Base-by-base conservation (phyloP, 2,888 invertebrate species). In the Cylindroiulus punctatus region DNA sequence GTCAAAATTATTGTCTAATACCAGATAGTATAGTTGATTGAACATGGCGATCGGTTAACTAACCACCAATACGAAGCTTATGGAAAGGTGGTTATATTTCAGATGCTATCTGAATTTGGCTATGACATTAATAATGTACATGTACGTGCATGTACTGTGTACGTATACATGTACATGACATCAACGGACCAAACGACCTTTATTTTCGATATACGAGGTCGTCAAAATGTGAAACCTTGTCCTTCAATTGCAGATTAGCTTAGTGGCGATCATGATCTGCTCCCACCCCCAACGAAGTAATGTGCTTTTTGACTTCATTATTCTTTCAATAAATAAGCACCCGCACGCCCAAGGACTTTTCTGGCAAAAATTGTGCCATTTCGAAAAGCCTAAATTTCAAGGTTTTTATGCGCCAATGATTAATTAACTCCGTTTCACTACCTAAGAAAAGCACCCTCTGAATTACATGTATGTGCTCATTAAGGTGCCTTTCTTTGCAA, bases 131-230 rank as follows among this genome's bases (percentile, higher is more conserved):
- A 76, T 12, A 10, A n/a, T n/a, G n/a, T n/a, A n/a, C n/a, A n/a
- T n/a, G n/a, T n/a, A n/a, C n/a, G n/a, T n/a, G n/a, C n/a, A n/a
- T n/a, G n/a, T n/a, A n/a, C n/a, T n/a, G n/a, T n/a, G n/a, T n/a
- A n/a, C n/a, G n/a, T n/a, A n/a, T n/a, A n/a, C n/a, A n/a, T n/a
- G n/a, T n/a, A n/a, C n/a, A n/a, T n/a, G 30, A 76, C 22, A 30
- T 76, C 76, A 26, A 76, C 22, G 76, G 30, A 76, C 76, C 30
- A 76, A 76, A 76, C 76, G 76, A 76, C 76, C 76, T 76, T 76
- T 76, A 76, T 76, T 76, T 76, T 30, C 12, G 22, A 30, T 26
- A 76, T 26, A 32, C 32, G 32, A 76, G 76, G 76, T 76, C 76
- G 17, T 17, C 12, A 30, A 76, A 65, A 76, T 65, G 65, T 8